Base-by-base conservation (phyloP, 2,888 invertebrate genomes). In the Sipha maydis region DNA sequence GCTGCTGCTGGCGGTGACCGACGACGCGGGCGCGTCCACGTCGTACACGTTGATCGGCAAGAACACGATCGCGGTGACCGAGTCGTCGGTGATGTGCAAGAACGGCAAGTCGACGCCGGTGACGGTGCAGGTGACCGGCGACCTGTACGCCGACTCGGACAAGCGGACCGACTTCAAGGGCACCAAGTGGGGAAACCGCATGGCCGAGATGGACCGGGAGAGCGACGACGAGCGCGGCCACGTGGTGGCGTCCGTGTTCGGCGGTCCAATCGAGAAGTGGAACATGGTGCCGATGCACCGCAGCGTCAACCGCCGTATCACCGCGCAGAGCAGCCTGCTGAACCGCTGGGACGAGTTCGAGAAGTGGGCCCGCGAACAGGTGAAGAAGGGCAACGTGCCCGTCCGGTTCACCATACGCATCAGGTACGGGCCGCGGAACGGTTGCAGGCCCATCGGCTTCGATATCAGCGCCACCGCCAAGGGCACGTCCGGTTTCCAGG, bases 261-360 rank as follows among this genome's bases (percentile, higher is more conserved):
- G 83, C 25, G 83, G 83, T 4, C 83, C 83, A 2, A 1, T 71
- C 21, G 71, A 41, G 3, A 3, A 8, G 34, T 83, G 83, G 83
- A 83, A 83, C 71, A 28, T 83, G 48, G 83, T 83, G 31, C 83
- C 83, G 48, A 69, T 71, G 17, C 71, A 83, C 83, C 28, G 41
- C 17, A 83, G 83, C 71, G 54, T 83, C 28, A 83, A 83, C 83
- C 19, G 83, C 21, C 71, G 71, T 8, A 83, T 83, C 21, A 83
- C 69, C 25, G 83, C 41, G 3, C 83, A 83, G 54, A 71, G 71
- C 71, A 71, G 71, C 54, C 3, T 83, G 71, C 31, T 83, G 25
- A 83, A 83, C 71, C 83, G 83, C 25, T 83, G 83, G 83, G 83
- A 71, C 54, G 83, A 83, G n/a, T 54, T 83, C 56, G 83, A 73